Conservation (phyloP, 1,140 invertebrate species). For the Brachionus angularis region DNA sequence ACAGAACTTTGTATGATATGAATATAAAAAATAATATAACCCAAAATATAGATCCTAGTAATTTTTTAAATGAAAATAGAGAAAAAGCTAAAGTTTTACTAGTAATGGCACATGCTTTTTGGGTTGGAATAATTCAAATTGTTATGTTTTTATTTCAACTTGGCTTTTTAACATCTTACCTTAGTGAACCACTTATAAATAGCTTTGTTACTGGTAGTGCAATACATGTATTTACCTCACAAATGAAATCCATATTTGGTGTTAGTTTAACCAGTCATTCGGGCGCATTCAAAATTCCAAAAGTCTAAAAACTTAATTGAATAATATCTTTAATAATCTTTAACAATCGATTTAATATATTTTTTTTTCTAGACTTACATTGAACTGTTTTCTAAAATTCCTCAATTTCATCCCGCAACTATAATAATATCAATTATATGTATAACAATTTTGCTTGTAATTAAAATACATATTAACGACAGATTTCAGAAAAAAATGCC, state of each 20-base stretch:
- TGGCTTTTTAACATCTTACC: conserved; percentile 59
- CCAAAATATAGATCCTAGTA: not conserved
- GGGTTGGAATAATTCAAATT: conserved; percentile 49
- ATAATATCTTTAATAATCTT: too few species aligned
- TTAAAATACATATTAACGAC: conserved; percentile 55
- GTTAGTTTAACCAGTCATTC: conserved; percentile 49
- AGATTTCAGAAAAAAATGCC: conserved; percentile 49
- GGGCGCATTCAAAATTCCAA: conserved; percentile 57
- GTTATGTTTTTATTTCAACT: conserved; percentile 57
- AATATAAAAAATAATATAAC: not conserved
- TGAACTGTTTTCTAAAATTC: not conserved
- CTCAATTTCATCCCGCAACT: conserved; percentile 39
- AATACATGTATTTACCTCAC: conserved; percentile 60
- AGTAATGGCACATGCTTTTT: conserved; percentile 18
- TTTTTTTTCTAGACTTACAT: conserved; percentile 1
- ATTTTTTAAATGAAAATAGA: conserved; percentile 21
- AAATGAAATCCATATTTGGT: conserved; percentile 59
- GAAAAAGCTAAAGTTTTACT: conserved; percentile 19
- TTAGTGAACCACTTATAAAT: conserved; percentile 59
- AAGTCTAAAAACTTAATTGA: conserved; percentile 50
- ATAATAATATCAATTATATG: conserved; percentile 50
- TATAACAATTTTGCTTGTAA: conserved; percentile 51
- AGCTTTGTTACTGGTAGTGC: conserved; percentile 60
- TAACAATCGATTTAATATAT: too few species aligned
- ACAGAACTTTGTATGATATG: not conserved